Evolutionary conservation across 1,140 invertebrate genomes (phyloP).

Genomic region (Rhopalosiphum padi): DNA sequence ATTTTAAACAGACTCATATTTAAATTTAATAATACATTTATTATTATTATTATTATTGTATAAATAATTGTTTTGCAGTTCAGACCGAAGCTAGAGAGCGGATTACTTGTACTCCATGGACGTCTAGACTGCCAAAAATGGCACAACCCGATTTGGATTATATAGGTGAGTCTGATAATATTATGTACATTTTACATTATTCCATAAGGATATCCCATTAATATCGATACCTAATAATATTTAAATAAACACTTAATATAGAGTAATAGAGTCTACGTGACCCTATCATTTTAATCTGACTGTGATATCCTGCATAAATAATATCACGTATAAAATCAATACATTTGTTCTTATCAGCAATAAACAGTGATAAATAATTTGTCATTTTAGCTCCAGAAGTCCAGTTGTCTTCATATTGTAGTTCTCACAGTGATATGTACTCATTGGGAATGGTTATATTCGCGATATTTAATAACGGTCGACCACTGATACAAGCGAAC

Average conservation of each 20-base stretch:
- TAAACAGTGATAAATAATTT: not conserved
- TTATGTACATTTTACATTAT: not conserved
- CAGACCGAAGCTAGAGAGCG: constrained; percentile 50
- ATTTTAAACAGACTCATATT: not conserved
- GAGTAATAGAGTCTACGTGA: not conserved
- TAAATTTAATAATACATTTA: not conserved
- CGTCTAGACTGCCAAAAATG: constrained; percentile 87
- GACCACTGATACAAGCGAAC: constrained; percentile 84
- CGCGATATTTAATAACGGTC: constrained; percentile 88
- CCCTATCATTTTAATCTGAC: not conserved
- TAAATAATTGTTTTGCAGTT: constrained; percentile 43
- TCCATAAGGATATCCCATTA: too few species aligned
- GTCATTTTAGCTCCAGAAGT: constrained; percentile 81
- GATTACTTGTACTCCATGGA: constrained; percentile 82
- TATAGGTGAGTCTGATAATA: constrained; percentile 71
- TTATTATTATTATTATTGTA: not conserved
- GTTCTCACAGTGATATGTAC: constrained; percentile 92
- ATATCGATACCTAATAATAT: not conserved
- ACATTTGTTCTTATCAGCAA: too few species aligned
- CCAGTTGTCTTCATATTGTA: constrained; percentile 82
- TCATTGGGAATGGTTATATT: constrained; percentile 92
- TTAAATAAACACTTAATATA: not conserved
- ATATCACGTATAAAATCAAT: too few species aligned
- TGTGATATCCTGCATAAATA: not conserved
- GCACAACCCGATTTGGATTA: constrained; percentile 92